Evolutionary conservation across 2,888 invertebrate genomes (phyloP).

Genomic region (Phytoseiulus persimilis): DNA sequence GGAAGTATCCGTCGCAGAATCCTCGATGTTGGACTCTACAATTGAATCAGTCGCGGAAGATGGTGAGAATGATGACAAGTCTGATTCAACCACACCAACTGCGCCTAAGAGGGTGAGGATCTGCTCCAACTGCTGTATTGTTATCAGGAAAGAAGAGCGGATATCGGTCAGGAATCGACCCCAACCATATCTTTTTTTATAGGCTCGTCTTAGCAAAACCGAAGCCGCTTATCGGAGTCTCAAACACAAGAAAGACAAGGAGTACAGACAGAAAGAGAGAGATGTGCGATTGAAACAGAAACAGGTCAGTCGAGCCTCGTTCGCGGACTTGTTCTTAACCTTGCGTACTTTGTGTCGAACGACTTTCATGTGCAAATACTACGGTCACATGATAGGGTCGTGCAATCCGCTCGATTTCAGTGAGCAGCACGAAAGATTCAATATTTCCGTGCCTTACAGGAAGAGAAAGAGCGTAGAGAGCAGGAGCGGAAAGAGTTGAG

Average conservation of each 20-base stretch:
- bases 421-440: no score
- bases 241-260: neutral
- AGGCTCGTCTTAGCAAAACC: conserved; percentile 12
- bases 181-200: neutral
- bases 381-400: no score
- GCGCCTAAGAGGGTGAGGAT: neutral
- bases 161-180: no score
- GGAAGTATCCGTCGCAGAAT: neutral
- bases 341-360: no score
- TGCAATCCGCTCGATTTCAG: no score
- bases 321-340: no score
- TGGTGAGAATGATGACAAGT: neutral
- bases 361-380: neutral
- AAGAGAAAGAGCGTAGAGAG: conserved; percentile 52
- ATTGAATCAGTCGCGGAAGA: neutral
- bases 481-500: conserved; percentile 54
- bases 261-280: neutral
- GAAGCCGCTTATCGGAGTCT: neutral
- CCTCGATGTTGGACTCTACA: neutral
- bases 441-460: no score
- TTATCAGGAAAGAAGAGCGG: no score
- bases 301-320: neutral
- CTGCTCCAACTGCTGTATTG: no score
- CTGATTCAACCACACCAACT: neutral
- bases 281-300: neutral